phyloP scores from a whole-genome alignment of 2,113 vertebrate species.

The Chloroceryle aenea region DNA sequence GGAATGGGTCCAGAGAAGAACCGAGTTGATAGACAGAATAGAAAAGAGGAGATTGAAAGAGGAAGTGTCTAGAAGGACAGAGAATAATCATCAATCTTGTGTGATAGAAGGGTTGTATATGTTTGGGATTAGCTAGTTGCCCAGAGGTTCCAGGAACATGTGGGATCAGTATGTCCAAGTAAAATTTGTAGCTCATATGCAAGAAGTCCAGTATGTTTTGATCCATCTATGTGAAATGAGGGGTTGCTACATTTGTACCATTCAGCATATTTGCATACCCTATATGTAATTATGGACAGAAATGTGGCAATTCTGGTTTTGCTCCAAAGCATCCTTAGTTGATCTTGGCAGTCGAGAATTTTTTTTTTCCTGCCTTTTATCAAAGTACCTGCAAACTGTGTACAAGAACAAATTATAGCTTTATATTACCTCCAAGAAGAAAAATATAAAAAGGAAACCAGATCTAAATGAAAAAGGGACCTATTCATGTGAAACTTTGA shows the following conservation, averaged over 20 bases:
- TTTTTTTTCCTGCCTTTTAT: not conserved
- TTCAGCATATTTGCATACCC: not conserved
- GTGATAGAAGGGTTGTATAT: not conserved
- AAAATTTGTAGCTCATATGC: not conserved
- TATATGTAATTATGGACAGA: not conserved
- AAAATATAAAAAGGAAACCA: not conserved
- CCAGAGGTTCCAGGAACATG: not conserved
- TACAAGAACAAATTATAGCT: not conserved
- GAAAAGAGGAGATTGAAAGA: not conserved
- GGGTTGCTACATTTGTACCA: not conserved
- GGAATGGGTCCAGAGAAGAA: not conserved
- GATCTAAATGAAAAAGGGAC: not conserved
- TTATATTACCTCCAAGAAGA: not conserved
- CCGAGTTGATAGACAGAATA: not conserved
- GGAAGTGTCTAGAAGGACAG: not conserved
- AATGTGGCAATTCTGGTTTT: not conserved
- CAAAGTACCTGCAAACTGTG: not conserved
- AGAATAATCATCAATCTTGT: not conserved
- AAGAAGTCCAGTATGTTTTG: not conserved
- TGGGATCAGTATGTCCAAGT: not conserved
- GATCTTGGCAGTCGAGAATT: not conserved
- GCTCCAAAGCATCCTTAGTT: not conserved
- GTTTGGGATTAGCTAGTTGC: not conserved
- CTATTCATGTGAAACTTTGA: not conserved
- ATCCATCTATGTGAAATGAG: not conserved